Evolutionary conservation across 2,797 vertebrate genomes (phyloP), one percentile per base, ranked within the genome.

Genomic region (Protosalanx chinensis): DNA sequence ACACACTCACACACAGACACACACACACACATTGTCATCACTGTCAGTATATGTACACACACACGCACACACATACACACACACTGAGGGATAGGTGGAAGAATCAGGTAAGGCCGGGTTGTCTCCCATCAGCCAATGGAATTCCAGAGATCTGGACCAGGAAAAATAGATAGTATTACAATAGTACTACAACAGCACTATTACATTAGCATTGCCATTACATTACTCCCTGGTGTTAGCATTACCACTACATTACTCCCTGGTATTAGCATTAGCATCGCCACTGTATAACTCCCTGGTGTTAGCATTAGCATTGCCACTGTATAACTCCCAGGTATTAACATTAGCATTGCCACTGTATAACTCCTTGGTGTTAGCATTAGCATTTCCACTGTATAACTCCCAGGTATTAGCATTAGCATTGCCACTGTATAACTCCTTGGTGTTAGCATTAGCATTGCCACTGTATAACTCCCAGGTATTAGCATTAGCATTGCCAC

Each of bases 91-190:
- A 89, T 88, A 88, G 85, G 89, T 89, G 91, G 92, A 93, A 93
- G 91, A 93, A 90, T 87, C 87, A 86, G 85, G 88, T 93, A 94
- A 93, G 92, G 92, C 92, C 93, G 93, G 92, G 41, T 46, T 2
- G 90, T 93, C 93, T 92, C 92, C 90, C 90, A 87, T 89, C 79
- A 92, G 90, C 91, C 91, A 88, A 85, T 84, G 82, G 84, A 89
- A 89, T 87, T 87, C 88, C 88, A 87, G 76, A 84, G 78, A 90
- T 88, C 92, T 93, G 88, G 41, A 8, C 67, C 82, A 78, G 81
- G 75, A 58, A n/a, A 76, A 80, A 57, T 56, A 18, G 18, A n/a
- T n/a, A 18, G 51, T n/a, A 56, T 56, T 56, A 56, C 5, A n/a
- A n/a, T 56, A n/a, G 51, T 56, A n/a, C 6, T n/a, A 16, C 51